Base-by-base conservation (phyloP, 2,797 vertebrate genomes). In the Fundulus diaphanus region DNA sequence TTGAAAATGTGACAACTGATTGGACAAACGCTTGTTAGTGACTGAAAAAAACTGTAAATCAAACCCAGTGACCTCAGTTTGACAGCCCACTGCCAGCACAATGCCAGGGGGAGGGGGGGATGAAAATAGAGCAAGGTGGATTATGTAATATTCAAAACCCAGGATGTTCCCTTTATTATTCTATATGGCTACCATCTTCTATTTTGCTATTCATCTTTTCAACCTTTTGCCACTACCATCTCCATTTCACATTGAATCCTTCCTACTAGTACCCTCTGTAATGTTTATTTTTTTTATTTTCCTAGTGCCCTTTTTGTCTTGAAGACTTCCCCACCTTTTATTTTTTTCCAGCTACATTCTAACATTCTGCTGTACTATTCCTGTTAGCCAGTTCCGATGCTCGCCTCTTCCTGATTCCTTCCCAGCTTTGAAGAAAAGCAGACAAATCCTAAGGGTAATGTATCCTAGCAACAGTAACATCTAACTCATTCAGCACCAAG, bases 381-480 rank as follows among this genome's bases (percentile, higher is more conserved):
- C n/a, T 77, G 22, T 72, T 33, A 68, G 2, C 61, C 76, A n/a
- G 31, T 29, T 16, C 4, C 27, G 35, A 4, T 24, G 5, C 46
- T 52, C n/a, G n/a, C n/a, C n/a, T n/a, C 75, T 70, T 73, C 48
- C 63, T 68, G 56, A 29, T 29, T 59, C 27, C 66, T 77, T 69
- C 80, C 71, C 5, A 57, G 70, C 78, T 76, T 73, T 68, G 74
- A 78, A 80, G 80, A 70, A 73, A 68, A 77, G 51, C 66, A 68
- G 77, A 68, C 48, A 75, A 74, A 70, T 80, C 52, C 13, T 67
- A 44, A 33, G 82, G 80, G 72, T 76, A 80, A 74, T 78, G 90
- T 92, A 82, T 90, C 90, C 89, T 89, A 92, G 92, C 90, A 93
- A 91, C 90, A 89, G 85, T 57, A 68, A 79, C 70, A 83, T 81